Evolutionary conservation across 2,888 invertebrate genomes (phyloP), one percentile per base, ranked within the genome.

Genomic region (Rhagium mordax): DNA sequence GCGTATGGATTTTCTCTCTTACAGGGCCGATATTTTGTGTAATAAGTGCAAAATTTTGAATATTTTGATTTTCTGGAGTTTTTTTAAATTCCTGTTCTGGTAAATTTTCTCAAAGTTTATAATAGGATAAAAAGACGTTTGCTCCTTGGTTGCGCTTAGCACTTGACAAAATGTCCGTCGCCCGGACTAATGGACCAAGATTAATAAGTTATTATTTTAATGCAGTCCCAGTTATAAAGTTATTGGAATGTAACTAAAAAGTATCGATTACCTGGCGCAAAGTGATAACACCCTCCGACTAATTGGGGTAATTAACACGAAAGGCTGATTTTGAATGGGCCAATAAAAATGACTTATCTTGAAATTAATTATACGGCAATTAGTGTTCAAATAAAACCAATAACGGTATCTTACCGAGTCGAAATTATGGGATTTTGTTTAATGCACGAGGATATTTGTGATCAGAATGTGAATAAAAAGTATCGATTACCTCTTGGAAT

Each of bases 321-420:
- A 47, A 18, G 67, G 8, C 57, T 57, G 41, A 21, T n/a, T 57
- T 27, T 24, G 16, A 47, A 61, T 57, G 24, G 27, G 65, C 3
- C 51, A 18, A 57, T 47, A 55, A 29, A 21, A 41, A 20, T n/a
- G 0, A 13, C 47, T 18, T 67, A 67, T 67, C 67, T 65, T 33
- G 20, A 65, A 65, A 53, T 65, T 65, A 65, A 67, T 67, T 57
- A 67, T 51, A 24, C 57, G 15, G 24, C 65, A 8, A 41, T 65
- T 53, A 33, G 55, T 13, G 47, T 67, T 47, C n/a, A 27, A 67
- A 47, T 51, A 21, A 57, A 47, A 55, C 47, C 47, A 33, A n/a
- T 67, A 57, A 57, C 47, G n/a, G 47, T 61, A 61, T 61, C 61
- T 61, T 61, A 20, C 21, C 47, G 4, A n/a, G 21, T 15, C 24